Conservation (phyloP, 2,888 invertebrate species). For the Tetropium fuscum region DNA sequence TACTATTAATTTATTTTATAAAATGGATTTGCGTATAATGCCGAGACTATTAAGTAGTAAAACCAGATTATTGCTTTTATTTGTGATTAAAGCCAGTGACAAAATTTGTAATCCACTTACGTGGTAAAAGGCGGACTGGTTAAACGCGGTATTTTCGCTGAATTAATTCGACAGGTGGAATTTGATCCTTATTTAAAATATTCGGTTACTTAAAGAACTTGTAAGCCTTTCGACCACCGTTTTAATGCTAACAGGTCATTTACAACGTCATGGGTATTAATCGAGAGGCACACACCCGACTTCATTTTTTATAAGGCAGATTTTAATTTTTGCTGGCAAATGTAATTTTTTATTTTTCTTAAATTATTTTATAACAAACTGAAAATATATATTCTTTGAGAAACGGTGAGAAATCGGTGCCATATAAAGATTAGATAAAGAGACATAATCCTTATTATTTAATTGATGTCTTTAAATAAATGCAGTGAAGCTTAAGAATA, state of each 20-base stretch:
- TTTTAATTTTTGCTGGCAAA: neutral
- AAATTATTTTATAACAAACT: too few species aligned
- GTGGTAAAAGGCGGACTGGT: conserved; percentile 20
- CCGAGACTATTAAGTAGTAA: conserved; percentile 12
- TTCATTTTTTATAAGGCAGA: neutral
- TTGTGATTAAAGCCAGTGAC: conserved; percentile 42
- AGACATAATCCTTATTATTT: too few species aligned
- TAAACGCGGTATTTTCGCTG: conserved; percentile 40
- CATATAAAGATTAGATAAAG: too few species aligned
- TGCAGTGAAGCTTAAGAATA: too few species aligned
- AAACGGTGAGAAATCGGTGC: too few species aligned
- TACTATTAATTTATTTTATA: too few species aligned
- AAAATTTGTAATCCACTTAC: conserved; percentile 44
- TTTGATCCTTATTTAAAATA: conserved; percentile 44
- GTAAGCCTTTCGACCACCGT: conserved; percentile 38
- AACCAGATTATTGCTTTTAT: conserved; percentile 37
- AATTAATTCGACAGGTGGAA: conserved; percentile 49
- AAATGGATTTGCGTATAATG: neutral
- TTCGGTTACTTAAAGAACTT: conserved; percentile 44
- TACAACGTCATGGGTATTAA: conserved; percentile 1
- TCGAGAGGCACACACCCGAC: neutral
- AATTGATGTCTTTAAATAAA: too few species aligned
- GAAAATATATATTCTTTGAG: too few species aligned
- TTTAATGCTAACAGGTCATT: conserved; percentile 17
- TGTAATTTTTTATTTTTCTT: too few species aligned